phyloP scores from a whole-genome alignment of 2,888 invertebrate species.

The Polia nebulosa region DNA sequence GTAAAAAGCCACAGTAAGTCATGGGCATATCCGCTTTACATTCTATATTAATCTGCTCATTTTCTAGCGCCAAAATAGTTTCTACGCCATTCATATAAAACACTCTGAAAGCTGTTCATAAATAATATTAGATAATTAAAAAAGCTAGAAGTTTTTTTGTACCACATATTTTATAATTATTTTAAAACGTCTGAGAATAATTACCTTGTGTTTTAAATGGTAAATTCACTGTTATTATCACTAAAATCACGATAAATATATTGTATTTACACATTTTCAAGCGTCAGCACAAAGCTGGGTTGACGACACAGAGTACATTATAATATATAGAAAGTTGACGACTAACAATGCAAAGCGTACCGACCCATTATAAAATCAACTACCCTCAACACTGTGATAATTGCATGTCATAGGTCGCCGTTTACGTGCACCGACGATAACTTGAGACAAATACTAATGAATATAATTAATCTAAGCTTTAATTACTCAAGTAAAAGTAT shows the following conservation, averaged over 20 bases:
- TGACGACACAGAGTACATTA: too few relatives aligned
- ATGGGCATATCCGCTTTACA: conserved; percentile 82
- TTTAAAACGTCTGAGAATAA: not conserved
- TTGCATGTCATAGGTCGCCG: conserved; percentile 57
- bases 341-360: conserved; percentile 18
- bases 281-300: conserved; percentile 26
- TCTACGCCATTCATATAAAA: conserved; percentile 77
- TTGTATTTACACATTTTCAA: conserved; percentile 66
- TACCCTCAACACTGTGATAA: conserved; percentile 72
- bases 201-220: conserved; percentile 51
- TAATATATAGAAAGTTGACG: too few relatives aligned
- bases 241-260: conserved; percentile 37
- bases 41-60: conserved; percentile 80
- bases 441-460: conserved; percentile 45
- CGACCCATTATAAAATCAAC: conserved; percentile 47
- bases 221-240: conserved; percentile 40
- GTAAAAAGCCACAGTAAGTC: conserved; percentile 85
- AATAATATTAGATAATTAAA: conserved; percentile 12
- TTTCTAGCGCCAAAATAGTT: conserved; percentile 82
- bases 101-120: conserved; percentile 78
- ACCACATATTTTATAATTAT: not conserved
- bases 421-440: conserved; percentile 44
- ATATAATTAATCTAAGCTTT: conserved; percentile 34
- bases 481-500: conserved; percentile 37
- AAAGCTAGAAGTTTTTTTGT: not conserved